Evolutionary conservation across 2,888 invertebrate species (phyloP).

Genomic region (Ochlodes sylvanus): DNA sequence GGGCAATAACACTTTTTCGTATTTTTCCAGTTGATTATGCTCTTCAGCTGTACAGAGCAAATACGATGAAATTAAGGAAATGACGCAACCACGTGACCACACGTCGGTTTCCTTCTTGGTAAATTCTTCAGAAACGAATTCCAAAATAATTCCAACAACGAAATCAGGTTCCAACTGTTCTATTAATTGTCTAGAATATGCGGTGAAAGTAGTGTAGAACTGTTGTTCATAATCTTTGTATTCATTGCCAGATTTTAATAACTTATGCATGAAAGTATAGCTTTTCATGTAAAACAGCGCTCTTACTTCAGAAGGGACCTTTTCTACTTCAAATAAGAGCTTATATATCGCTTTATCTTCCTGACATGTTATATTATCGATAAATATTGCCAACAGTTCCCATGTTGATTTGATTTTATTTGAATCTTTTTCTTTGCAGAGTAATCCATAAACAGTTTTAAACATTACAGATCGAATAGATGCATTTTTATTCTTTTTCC

Average conservation of each 20-base stretch:
- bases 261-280: slow-evolving; percentile 58
- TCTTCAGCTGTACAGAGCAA: slow-evolving; percentile 55
- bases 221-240: slow-evolving; percentile 44
- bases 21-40: slow-evolving; percentile 55
- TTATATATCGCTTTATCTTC: slow-evolving; percentile 65
- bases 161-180: slow-evolving; percentile 56
- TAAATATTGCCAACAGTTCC: slow-evolving; percentile 59
- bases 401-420: slow-evolving; percentile 53
- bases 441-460: slow-evolving; percentile 55
- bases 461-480: slow-evolving; percentile 65
- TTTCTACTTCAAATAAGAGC: slow-evolving; percentile 49
- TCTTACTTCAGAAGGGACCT: slow-evolving; percentile 54
- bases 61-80: slow-evolving; percentile 55
- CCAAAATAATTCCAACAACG: slow-evolving; percentile 53
- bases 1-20: slow-evolving; percentile 55
- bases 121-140: slow-evolving; percentile 54
- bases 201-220: slow-evolving; percentile 45
- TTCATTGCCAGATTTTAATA: slow-evolving; percentile 47
- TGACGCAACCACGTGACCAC: slow-evolving; percentile 41
- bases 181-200: slow-evolving; percentile 55
- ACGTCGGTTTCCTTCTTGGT: slow-evolving; percentile 40
- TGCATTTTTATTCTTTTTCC: slow-evolving; percentile 62
- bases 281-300: slow-evolving; percentile 58
- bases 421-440: slow-evolving; percentile 58
- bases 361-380: slow-evolving; percentile 59